A percentile compares a stretch with the other conserved stretches of the same genome.
These are phyloP conservation scores for Halcyon senegalensis DNA, from an alignment of 2,113 vertebrate species.

Conservation along the genomic window DNA sequence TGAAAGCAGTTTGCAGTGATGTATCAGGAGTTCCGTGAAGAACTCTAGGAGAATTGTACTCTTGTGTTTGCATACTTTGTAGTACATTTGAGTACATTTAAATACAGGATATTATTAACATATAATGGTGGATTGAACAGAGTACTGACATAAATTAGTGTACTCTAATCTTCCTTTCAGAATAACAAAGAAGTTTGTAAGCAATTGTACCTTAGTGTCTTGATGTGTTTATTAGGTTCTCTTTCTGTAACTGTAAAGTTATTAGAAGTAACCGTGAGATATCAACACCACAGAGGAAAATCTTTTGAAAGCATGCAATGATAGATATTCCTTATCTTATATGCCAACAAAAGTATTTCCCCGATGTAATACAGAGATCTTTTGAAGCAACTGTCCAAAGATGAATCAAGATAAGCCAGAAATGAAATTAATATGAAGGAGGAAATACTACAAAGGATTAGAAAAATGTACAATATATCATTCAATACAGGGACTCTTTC, in stretches of 20 bases:
- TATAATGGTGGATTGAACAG: background rate
- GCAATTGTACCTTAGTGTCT: background rate
- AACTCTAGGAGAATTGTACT: background rate
- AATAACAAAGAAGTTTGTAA: background rate
- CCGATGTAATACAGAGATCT: background rate
- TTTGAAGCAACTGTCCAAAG: background rate
- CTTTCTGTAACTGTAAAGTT: background rate
- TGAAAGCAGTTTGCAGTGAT: background rate
- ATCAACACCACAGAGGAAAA: background rate
- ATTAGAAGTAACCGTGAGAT: background rate
- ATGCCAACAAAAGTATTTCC: background rate
- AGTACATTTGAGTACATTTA: background rate
- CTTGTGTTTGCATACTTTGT: accelerated
- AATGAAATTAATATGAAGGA: background rate
- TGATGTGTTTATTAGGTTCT: background rate
- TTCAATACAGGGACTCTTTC: background rate
- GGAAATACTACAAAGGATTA: background rate
- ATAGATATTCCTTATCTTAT: background rate
- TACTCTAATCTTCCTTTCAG: background rate
- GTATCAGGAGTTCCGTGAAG: background rate
- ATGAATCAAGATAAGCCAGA: background rate
- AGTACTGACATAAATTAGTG: background rate
- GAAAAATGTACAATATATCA: background rate
- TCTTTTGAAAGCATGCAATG: background rate
- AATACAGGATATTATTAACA: background rate